Evolutionary conservation across 2,113 vertebrate species (phyloP), one percentile per base, ranked within the genome.

Genomic region (Polypterus bichir): DNA sequence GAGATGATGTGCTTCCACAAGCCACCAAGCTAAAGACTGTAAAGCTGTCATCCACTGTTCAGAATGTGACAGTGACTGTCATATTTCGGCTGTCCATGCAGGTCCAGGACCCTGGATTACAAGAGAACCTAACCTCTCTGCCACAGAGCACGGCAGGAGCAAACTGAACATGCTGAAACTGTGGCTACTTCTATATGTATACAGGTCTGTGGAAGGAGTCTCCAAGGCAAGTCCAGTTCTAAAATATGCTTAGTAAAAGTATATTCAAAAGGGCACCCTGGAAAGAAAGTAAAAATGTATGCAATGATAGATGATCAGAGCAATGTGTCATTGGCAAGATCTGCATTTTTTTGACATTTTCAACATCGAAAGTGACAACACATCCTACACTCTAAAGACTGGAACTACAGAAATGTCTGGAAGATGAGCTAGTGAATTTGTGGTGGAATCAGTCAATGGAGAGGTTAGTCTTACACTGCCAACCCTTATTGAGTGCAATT

Each of bases 11-110:
- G 6, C 10, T 56, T 56, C 9, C 6, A 56, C 5, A 6, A 27
- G 10, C n/a, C 9, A 56, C 54, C 54, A 56, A 56, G 54, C 54
- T 11, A 56, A n/a, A 11, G 10, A 56, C 54, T 56, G 54, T n/a
- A 11, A 56, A 56, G 54, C 27, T 6, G 6, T 5, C 27, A 27
- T 56, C 8, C 10, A 6, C 5, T 56, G 54, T 27, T 56, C 54
- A 8, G 54, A 56, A 5, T 11, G 3, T 8, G 10, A 56, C 9
- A 56, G 54, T 3, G 9, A 56, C 54, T 5, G 54, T 3, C 54
- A 56, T 27, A 10, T 56, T n/a, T 7, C 6, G 6, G 54, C 54
- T 56, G 3, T 56, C 3, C 11, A 56, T 1, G 4, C 54, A 11
- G 9, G 54, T 11, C 54, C 4, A 56, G 51, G 3, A 8, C 51